Evolutionary conservation across 2,888 invertebrate species (phyloP).

Genomic region (Drosophila robusta): DNA sequence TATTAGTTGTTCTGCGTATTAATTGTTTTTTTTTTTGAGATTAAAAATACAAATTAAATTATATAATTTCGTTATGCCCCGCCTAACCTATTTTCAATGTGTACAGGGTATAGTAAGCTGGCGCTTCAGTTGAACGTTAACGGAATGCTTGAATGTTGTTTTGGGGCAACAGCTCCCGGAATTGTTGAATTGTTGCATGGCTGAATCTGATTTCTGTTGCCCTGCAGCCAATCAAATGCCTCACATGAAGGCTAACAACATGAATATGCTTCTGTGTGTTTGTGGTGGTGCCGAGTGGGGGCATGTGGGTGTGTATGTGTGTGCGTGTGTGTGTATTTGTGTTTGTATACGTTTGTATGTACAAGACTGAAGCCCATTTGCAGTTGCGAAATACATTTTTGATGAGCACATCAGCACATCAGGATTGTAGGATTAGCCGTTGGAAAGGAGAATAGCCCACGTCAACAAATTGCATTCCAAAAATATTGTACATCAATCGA

Average conservation of each 20-base stretch:
- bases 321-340: background rate
- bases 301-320: conserved; percentile 9
- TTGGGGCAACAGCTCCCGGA: conserved; percentile 31
- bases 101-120: background rate
- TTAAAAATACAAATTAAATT: too few species aligned
- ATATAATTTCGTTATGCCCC: too few species aligned
- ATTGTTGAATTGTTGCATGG: conserved; percentile 57
- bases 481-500: background rate
- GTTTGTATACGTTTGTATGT: background rate
- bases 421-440: conserved; percentile 26
- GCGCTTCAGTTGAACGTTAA: conserved; percentile 1
- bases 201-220: conserved; percentile 42
- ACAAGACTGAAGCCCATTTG: conserved; percentile 40
- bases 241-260: conserved; percentile 47
- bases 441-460: conserved; percentile 8
- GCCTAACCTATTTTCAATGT: background rate
- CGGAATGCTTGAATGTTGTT: conserved; percentile 49
- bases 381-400: conserved; percentile 51
- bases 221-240: conserved; percentile 53
- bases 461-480: conserved; percentile 19
- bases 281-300: background rate
- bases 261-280: conserved; percentile 12
- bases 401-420: conserved; percentile 43
- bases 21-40: too few species aligned
- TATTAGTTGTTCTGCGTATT: too few species aligned